phyloP scores from a whole-genome alignment of 2,797 vertebrate species.

The Pseudotriccus pelzelni region DNA sequence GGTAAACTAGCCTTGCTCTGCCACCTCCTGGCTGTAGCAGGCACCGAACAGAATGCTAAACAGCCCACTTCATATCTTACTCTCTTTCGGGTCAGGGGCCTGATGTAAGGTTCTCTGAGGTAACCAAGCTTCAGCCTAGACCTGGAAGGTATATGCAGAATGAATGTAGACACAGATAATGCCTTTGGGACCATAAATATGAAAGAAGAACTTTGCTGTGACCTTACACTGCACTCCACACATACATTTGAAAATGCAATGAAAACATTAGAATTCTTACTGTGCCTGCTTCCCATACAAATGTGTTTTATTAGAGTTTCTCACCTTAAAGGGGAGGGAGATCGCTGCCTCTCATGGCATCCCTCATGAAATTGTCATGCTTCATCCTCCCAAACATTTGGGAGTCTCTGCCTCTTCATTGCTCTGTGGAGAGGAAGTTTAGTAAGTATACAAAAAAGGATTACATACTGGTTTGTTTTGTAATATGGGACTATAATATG shows the following conservation, averaged over 20 bases:
- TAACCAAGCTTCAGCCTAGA: neutral
- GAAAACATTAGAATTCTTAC: neutral
- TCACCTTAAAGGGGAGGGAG: neutral
- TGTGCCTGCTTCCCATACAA: neutral
- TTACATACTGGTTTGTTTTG: neutral
- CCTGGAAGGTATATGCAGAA: neutral
- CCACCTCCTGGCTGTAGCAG: slow-evolving; percentile 64
- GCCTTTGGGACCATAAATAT: neutral
- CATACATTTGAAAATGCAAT: neutral
- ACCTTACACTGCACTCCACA: neutral
- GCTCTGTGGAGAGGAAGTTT: neutral
- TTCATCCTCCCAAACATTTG: neutral
- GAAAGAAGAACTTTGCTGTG: neutral
- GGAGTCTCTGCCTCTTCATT: neutral
- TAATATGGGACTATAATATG: neutral
- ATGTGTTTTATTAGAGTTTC: neutral
- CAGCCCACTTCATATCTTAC: rapidly evolving
- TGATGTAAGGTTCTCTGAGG: neutral
- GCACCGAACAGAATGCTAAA: neutral
- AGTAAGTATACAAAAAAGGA: neutral
- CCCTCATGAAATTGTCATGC: neutral
- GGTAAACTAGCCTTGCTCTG: slow-evolving; percentile 34
- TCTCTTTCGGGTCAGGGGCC: neutral
- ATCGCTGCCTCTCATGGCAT: neutral
- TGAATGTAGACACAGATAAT: neutral